These are phyloP conservation scores for Laupala kohalensis DNA, from an alignment of 1,140 invertebrate genomes.

Conservation along the genomic window DNA sequence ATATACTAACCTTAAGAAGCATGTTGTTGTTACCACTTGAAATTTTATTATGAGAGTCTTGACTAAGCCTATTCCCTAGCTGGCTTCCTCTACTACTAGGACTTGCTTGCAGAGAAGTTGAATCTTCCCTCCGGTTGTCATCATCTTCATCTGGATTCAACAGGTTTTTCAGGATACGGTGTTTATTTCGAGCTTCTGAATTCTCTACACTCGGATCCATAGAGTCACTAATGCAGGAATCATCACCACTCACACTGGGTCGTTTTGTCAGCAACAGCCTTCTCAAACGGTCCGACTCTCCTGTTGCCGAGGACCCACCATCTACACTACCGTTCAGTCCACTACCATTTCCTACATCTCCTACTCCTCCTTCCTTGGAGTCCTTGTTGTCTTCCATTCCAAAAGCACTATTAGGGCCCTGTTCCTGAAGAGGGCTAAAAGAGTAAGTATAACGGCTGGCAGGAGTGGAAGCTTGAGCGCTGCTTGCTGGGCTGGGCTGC, in stretches of 20 bases:
- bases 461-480: conserved; percentile 30
- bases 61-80: neutral
- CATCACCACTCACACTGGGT: conserved; percentile 24
- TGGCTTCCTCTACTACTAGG: conserved; percentile 14
- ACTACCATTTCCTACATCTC: conserved; percentile 17
- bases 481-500: conserved; percentile 34
- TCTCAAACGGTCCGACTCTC: conserved; percentile 49
- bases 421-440: conserved; percentile 41
- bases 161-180: conserved; percentile 59
- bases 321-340: conserved; percentile 5
- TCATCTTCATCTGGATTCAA: conserved; percentile 74
- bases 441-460: conserved; percentile 34
- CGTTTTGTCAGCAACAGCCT: conserved; percentile 42
- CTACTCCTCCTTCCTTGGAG: conserved; percentile 17
- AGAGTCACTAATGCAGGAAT: conserved; percentile 22
- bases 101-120: conserved; percentile 19
- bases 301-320: conserved; percentile 7
- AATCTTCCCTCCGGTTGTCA: conserved; percentile 24
- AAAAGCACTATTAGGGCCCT: conserved; percentile 5
- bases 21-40: conserved; percentile 44
- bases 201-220: conserved; percentile 23
- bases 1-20: conserved; percentile 51
- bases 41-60: conserved; percentile 8
- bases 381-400: conserved; percentile 20
- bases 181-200: conserved; percentile 31